Base-by-base conservation (phyloP, 2,797 vertebrate species). In the Spinus pinus region DNA sequence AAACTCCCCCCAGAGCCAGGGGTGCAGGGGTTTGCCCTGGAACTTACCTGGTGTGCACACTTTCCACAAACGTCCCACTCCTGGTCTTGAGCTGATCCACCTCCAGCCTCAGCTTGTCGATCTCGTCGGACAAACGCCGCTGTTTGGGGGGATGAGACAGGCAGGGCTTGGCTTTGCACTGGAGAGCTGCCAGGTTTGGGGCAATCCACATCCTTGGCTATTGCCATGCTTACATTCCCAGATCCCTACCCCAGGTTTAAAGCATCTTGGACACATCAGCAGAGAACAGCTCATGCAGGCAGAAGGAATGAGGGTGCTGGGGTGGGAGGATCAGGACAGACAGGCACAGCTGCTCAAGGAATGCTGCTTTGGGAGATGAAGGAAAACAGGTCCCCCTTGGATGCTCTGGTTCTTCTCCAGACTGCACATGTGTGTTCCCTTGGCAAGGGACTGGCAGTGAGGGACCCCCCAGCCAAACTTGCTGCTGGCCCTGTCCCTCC, bases 21-120 rank as follows among this genome's bases (percentile, higher is more conserved):
- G 27, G 7, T 19, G 24, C 13, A 8, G 54, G 35, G 7, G 6
- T 20, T 20, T 61, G 70, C 6, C 31, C 39, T 1, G 4, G 51
- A 64, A 42, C 90, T 96, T 96, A 99, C 99, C 99, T 98, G 62
- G 98, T 93, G 54, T 99, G 99, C 88, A 98, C 93, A 70, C 98
- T 98, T 60, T 99, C 99, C 96, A 98, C 98, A 42, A 99, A 99
- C 0, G 97, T 98, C n/a, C 98, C 98, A 33, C 99, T 99, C 90
- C 98, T 98, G 64, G 98, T 98, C 93, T 99, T 99, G 97, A 99
- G 97, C 95, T 99, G 99, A 96, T 99, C 99, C 4, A 99, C 98
- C 97, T 99, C 99, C 65, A 98, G 97, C 92, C 99, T 98, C 93
- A 99, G 97, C 90, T 99, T 99, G 94, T 99, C 99, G 17, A 99